phyloP scores from a whole-genome alignment of 2,113 vertebrate species.

The Manacus vitellinus region DNA sequence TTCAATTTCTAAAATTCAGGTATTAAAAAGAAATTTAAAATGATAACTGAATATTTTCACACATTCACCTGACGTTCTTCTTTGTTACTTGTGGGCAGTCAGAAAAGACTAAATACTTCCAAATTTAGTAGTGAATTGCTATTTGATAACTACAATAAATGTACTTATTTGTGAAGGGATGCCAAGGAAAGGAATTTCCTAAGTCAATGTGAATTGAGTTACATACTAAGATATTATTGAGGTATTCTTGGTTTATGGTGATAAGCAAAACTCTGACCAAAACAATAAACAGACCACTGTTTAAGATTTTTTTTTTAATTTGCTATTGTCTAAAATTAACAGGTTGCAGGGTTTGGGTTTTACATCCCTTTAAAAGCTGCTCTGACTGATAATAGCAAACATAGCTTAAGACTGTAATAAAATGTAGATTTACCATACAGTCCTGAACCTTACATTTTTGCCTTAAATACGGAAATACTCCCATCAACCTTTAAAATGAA shows the following conservation, averaged over 20 bases:
- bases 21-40: background rate
- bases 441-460: background rate
- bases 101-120: background rate
- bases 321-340: background rate
- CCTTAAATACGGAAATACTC: background rate
- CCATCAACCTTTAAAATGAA: background rate
- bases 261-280: background rate
- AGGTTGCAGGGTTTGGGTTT: background rate
- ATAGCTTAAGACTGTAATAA: background rate
- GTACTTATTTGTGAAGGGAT: background rate
- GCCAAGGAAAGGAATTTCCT: background rate
- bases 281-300: background rate
- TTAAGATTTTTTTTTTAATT: background rate
- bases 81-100: background rate
- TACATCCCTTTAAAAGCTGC: background rate
- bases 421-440: background rate
- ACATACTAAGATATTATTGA: background rate
- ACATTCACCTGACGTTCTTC: rapidly evolving
- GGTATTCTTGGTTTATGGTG: background rate
- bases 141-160: background rate
- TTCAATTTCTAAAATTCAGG: background rate
- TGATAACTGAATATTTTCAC: background rate
- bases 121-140: background rate
- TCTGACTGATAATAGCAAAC: background rate
- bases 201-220: background rate